Evolutionary conservation across 2,888 invertebrate genomes (phyloP).

Genomic region (Drosophila rubida): DNA sequence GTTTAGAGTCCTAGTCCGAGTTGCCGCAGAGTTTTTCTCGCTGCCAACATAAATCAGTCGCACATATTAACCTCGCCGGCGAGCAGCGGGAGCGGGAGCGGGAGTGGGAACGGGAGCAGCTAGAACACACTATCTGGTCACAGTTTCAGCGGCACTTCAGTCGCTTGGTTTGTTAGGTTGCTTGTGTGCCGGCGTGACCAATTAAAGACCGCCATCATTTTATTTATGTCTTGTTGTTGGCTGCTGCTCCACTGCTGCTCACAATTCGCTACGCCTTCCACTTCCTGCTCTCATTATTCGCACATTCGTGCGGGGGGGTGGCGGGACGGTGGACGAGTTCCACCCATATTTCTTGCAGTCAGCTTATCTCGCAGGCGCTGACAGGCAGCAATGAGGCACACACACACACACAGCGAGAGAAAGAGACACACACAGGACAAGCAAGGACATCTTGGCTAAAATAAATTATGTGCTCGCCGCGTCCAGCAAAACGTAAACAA

Average conservation of each 20-base stretch:
- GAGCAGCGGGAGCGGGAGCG: no score
- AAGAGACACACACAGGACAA: conserved; percentile 26
- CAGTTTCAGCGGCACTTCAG: conserved; percentile 44
- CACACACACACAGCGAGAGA: conserved; percentile 18
- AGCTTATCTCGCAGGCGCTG: conserved; percentile 76
- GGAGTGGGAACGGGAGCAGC: conserved; percentile 21
- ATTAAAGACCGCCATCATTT: conserved; percentile 70
- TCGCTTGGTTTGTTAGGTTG: conserved; percentile 8
- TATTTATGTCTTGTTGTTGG: conserved; percentile 68
- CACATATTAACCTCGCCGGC: conserved; percentile 72
- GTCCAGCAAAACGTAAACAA: conserved; percentile 75
- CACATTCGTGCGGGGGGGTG: conserved; percentile 59
- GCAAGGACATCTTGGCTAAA: conserved; percentile 71
- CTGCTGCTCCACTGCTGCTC: conserved; percentile 4
- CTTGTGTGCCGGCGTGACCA: conserved; percentile 70
- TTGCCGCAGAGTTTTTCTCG: conserved; percentile 1
- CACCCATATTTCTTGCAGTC: conserved; percentile 76
- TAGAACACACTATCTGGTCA: conserved; percentile 45
- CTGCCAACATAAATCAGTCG: conserved; percentile 73
- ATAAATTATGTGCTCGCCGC: conserved; percentile 73
- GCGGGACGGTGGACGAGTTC: conserved; percentile 32
- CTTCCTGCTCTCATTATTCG: conserved; percentile 67
- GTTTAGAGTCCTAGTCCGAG: conserved; percentile 15
- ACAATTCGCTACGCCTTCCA: conserved; percentile 68
- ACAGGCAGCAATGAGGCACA: conserved; percentile 69